Evolutionary conservation across 2,113 vertebrate species (phyloP), one percentile per base, ranked within the genome.

Genomic region (Marmota flaviventris): DNA sequence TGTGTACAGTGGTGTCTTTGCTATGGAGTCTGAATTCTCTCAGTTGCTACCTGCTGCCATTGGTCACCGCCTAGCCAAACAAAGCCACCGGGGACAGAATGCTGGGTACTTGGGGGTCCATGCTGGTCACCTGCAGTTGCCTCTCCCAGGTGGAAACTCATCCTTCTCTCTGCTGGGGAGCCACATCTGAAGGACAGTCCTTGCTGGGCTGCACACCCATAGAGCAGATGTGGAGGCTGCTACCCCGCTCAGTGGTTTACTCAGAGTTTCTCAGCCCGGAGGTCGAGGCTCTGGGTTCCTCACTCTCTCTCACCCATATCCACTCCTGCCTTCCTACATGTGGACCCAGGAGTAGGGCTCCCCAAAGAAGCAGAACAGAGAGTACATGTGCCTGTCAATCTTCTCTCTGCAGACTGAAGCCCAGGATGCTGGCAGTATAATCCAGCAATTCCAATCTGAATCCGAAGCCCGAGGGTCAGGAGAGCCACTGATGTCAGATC

Each of bases 81-180:
- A 2, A 24, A 51, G 84, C 4, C 32, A 8, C 34, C 37, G 1
- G 42, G 4, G 51, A 14, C 5, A 32, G 73, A 10, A 0, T 3
- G 0, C 11, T 8, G 85, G 5, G 3, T 6, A 39, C 1, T 12
- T 12, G 5, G 29, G 8, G 8, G 22, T 0, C 51, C 0, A 12
- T 22, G 27, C 11, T 13, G 7, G 24, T 6, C 24, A 1, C 51
- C 34, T 4, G 4, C 5, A 1, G 9, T 25, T 25, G 6, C 29
- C 39, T 12, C 1, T 34, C 8, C 0, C 53, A 24, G 8, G 18
- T 48, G 27, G 10, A 32, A 16, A 53, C 5, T 45, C 32, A 4
- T 6, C 73, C 5, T 67, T 45, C 27, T 32, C 25, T 8, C 2
- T 0, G 16, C 18, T 13, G 7, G 17, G 17, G 34, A 87, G 76